Conservation (phyloP, 2,888 invertebrate genomes). For the Cactoblastis cactorum region DNA sequence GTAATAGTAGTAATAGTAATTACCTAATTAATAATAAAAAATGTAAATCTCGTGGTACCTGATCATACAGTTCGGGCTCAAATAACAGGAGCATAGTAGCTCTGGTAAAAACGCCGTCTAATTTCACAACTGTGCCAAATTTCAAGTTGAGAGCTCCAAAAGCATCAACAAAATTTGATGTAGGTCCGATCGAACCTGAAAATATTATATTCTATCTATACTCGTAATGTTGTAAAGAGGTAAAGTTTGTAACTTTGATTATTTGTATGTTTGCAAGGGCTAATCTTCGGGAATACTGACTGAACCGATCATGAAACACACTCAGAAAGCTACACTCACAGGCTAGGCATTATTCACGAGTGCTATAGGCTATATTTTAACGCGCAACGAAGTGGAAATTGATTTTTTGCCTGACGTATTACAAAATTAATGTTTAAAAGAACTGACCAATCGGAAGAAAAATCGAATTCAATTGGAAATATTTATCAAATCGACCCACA, state of each 20-base stretch:
- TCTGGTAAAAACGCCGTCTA: slow-evolving; percentile 50
- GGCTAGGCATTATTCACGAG: no score
- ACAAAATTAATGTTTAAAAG: no score
- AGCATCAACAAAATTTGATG: slow-evolving; percentile 41
- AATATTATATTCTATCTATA: slow-evolving; percentile 12
- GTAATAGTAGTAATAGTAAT: no score
- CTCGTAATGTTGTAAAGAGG: background rate
- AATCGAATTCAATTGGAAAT: background rate
- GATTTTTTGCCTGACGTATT: no score
- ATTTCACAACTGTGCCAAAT: slow-evolving; percentile 55
- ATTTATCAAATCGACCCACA: background rate
- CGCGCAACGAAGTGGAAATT: no score
- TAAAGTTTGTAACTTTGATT: no score
- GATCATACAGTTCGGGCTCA: slow-evolving; percentile 51
- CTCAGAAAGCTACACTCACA: no score
- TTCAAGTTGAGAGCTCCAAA: slow-evolving; percentile 40
- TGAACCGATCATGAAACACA: no score
- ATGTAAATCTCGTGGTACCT: no score
- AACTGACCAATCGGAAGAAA: background rate
- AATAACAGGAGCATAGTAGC: slow-evolving; percentile 52
- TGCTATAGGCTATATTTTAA: no score
- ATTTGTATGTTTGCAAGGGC: no score
- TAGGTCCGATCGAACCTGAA: slow-evolving; percentile 52
- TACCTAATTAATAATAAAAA: background rate
- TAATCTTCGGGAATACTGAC: no score